These are phyloP conservation scores for Polia nebulosa DNA, from an alignment of 2,888 invertebrate genomes.

Conservation along the genomic window DNA sequence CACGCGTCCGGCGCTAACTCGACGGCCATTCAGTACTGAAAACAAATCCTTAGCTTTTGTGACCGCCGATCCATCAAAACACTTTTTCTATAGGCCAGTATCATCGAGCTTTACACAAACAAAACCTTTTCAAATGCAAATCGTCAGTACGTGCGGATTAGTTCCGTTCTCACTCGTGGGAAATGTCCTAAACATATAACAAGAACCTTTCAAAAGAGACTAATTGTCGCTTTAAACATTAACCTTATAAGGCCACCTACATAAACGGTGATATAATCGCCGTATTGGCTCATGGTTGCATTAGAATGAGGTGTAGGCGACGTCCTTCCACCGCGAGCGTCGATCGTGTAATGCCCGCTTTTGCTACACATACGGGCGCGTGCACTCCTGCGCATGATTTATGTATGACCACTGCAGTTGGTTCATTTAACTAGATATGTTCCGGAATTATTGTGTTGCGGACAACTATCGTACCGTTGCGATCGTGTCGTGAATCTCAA, in stretches of 20 bases:
- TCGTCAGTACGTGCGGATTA: constrained; percentile 88
- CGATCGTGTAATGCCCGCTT: constrained; percentile 76
- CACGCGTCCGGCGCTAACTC: constrained; percentile 84
- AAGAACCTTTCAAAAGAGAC: constrained; percentile 61
- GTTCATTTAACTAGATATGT: constrained; percentile 88
- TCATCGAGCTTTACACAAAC: constrained; percentile 87
- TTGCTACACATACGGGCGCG: constrained; percentile 80
- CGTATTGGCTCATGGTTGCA: constrained; percentile 82
- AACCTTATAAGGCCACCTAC: constrained; percentile 91
- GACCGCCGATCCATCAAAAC: constrained; percentile 86
- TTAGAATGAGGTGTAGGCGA: constrained; percentile 82
- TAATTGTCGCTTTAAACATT: constrained; percentile 82
- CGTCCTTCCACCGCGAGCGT: constrained; percentile 84
- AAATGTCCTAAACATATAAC: constrained; percentile 75
- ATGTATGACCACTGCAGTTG: constrained; percentile 84
- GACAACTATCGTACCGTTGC: constrained; percentile 77
- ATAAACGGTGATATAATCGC: constrained; percentile 88
- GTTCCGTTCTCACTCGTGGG: constrained; percentile 86
- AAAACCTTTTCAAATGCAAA: constrained; percentile 90
- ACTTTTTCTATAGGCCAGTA: constrained; percentile 88
- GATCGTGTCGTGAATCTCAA: constrained; percentile 83
- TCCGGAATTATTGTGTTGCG: constrained; percentile 86
- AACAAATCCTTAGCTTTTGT: constrained; percentile 88
- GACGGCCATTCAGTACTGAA: constrained; percentile 87
- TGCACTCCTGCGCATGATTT: constrained; percentile 84